These are phyloP conservation scores for Pelosia muscerda DNA, from an alignment of 2,888 invertebrate species.

Conservation along the genomic window DNA sequence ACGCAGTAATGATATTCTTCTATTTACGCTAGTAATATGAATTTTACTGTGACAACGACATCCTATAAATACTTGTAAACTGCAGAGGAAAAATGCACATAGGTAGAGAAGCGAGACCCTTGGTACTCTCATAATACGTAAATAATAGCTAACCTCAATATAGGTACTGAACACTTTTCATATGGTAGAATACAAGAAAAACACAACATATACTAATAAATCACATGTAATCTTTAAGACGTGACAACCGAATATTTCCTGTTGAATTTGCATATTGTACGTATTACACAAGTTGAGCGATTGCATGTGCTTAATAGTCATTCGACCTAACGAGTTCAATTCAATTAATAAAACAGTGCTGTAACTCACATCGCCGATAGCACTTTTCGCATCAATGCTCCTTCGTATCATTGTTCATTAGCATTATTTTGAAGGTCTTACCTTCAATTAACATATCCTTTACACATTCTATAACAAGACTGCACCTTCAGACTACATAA, in stretches of 20 bases:
- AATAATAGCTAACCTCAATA: too few species aligned
- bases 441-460: neutral
- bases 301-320: neutral
- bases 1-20: too few species aligned
- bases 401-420: neutral
- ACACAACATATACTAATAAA: too few species aligned
- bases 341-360: neutral
- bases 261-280: too few species aligned
- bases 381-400: neutral
- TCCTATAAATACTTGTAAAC: neutral
- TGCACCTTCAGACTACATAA: neutral
- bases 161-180: too few species aligned
- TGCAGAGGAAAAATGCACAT: neutral
- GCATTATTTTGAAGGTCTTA: constrained; percentile 2
- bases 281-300: too few species aligned
- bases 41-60: neutral
- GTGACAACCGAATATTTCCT: too few species aligned
- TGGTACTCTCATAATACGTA: too few species aligned
- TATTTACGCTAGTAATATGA: neutral
- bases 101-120: neutral
- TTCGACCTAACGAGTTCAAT: too few species aligned
- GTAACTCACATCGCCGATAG: neutral
- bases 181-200: too few species aligned
- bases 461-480: neutral
- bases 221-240: too few species aligned